Percentiles rank a stretch among this genome's conserved stretches.
phyloP scores from a whole-genome alignment of 2,888 invertebrate species.

The Drosophila bunnanda region DNA sequence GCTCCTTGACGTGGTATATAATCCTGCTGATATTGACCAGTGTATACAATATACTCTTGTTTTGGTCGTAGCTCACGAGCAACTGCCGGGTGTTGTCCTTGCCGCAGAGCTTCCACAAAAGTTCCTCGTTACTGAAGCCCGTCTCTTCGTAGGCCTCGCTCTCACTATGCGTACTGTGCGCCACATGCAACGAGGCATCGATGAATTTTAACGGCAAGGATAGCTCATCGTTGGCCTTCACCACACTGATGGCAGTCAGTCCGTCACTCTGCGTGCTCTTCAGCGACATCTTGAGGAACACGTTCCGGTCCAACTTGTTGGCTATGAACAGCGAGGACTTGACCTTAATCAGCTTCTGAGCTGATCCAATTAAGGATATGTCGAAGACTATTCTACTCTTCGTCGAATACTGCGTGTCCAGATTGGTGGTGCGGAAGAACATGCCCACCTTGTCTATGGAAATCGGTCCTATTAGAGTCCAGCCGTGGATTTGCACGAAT shows the following conservation, averaged over 20 bases:
- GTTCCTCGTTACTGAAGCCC: constrained; percentile 80
- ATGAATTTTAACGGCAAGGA: constrained; percentile 92
- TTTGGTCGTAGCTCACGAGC: constrained; percentile 75
- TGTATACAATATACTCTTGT: constrained; percentile 79
- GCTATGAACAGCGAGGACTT: constrained; percentile 93
- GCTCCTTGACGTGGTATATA: constrained; percentile 89
- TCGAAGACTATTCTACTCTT: constrained; percentile 95
- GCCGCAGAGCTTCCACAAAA: constrained; percentile 79
- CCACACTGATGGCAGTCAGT: constrained; percentile 81
- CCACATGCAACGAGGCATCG: constrained; percentile 90
- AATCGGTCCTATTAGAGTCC: constrained; percentile 94
- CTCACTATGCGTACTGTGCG: constrained; percentile 84
- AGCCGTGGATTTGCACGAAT: constrained; percentile 94
- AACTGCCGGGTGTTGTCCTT: constrained; percentile 73
- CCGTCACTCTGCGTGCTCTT: constrained; percentile 73
- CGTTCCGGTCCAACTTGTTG: constrained; percentile 90
- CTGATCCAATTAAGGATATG: constrained; percentile 96
- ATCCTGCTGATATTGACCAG: constrained; percentile 88
- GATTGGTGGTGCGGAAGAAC: constrained; percentile 91
- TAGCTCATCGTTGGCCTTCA: constrained; percentile 86
- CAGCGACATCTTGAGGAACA: constrained; percentile 89
- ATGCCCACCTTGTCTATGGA: constrained; percentile 98
- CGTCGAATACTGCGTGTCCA: constrained; percentile 77
- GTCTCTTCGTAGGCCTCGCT: constrained; percentile 64
- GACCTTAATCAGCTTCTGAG: constrained; percentile 94